A percentile compares a stretch with the other conserved stretches of the same genome.
Conservation (phyloP, 2,888 invertebrate genomes). For the Capitulum mitella region DNA sequence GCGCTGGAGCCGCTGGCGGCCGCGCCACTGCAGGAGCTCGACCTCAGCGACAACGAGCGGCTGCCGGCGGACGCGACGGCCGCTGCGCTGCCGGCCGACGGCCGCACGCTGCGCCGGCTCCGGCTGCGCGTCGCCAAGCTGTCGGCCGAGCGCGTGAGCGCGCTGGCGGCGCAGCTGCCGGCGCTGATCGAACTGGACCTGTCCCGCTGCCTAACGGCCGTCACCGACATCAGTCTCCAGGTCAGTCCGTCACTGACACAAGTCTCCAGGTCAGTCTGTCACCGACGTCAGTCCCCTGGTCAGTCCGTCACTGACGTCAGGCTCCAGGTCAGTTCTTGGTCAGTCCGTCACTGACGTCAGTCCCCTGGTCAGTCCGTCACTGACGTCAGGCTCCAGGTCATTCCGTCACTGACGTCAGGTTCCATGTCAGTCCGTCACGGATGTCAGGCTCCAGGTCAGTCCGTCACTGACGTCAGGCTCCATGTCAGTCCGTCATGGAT, state of each 20-base stretch:
- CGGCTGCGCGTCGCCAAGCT: neutral
- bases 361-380: no score
- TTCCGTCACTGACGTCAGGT: no score
- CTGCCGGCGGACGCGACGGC: slow-evolving; percentile 12
- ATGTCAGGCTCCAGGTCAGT: neutral
- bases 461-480: no score
- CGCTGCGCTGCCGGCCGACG: neutral
- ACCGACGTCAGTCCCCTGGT: no score
- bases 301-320: no score
- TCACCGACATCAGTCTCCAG: neutral
- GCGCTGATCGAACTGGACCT: neutral
- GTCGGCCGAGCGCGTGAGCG: neutral
- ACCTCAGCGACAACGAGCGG: neutral
- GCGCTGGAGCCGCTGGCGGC: neutral
- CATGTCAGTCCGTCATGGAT: no score
- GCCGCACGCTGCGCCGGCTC: neutral
- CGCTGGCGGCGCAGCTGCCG: neutral
- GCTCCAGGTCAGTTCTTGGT: neutral
- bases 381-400: neutral
- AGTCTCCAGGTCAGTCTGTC: no score
- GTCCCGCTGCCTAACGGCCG: neutral
- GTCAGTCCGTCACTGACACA: neutral
- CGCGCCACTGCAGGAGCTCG: neutral
- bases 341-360: no score
- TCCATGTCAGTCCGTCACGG: no score